A percentile compares a stretch with the other conserved stretches of the same genome.
Evolutionary conservation across 2,888 invertebrate species (phyloP).

Genomic region (Zelleria hepariella): DNA sequence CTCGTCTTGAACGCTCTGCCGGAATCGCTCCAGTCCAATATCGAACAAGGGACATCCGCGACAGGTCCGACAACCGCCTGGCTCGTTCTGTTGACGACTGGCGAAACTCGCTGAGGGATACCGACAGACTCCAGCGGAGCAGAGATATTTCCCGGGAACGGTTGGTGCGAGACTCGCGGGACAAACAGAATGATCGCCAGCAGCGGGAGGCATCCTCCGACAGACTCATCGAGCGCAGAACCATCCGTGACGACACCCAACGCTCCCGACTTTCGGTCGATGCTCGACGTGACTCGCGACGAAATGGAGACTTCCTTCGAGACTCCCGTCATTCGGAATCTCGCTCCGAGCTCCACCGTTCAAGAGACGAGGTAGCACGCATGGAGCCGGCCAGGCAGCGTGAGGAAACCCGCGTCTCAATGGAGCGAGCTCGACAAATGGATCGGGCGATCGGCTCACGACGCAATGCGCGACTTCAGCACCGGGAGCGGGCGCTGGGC

Average conservation of each 20-base stretch:
- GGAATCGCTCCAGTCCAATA: background rate
- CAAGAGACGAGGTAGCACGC: slow-evolving; percentile 14
- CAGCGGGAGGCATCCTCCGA: background rate
- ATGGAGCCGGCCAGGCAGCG: background rate
- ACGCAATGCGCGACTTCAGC: background rate
- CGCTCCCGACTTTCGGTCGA: slow-evolving; percentile 6
- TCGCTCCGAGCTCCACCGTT: slow-evolving; percentile 10
- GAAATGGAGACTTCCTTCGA: slow-evolving; percentile 4
- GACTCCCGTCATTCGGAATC: slow-evolving; percentile 8
- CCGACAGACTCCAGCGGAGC: slow-evolving; percentile 6
- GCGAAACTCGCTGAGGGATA: slow-evolving; percentile 3
- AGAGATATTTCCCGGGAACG: slow-evolving; percentile 8
- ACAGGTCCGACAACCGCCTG: background rate
- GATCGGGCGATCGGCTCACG: background rate
- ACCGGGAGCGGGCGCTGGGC: background rate
- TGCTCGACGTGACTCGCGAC: slow-evolving; percentile 14
- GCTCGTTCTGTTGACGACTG: background rate
- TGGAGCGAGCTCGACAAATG: background rate
- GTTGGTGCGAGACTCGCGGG: slow-evolving; percentile 2
- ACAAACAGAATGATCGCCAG: slow-evolving; percentile 6
- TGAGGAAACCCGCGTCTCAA: slow-evolving; percentile 4
- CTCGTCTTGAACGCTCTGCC: background rate
- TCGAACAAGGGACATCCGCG: slow-evolving; percentile 6
- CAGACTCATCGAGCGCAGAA: background rate
- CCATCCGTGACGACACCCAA: background rate